A percentile compares a stretch with the other conserved stretches of the same genome.
Evolutionary conservation across 2,797 vertebrate species (phyloP).

Genomic region (Iguana delicatissima): DNA sequence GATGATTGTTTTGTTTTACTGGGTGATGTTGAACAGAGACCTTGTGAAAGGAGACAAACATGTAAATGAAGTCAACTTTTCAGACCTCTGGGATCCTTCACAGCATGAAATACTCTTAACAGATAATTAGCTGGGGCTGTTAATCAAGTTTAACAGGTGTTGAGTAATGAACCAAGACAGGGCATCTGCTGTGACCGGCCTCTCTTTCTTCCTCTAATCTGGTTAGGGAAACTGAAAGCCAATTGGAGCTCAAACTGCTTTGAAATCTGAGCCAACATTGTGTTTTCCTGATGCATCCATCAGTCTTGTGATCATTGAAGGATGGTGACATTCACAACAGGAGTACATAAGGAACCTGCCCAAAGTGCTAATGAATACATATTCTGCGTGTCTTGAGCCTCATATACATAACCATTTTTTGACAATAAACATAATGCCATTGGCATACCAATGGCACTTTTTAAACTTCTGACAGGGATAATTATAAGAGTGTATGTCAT

Average conservation of each 20-base stretch:
- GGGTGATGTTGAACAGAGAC: slow-evolving; percentile 70
- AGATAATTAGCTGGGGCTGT: slow-evolving; percentile 78
- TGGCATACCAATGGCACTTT: neutral
- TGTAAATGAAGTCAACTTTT: slow-evolving; percentile 78
- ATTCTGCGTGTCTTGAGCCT: slow-evolving; percentile 38
- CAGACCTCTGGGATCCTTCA: slow-evolving; percentile 76
- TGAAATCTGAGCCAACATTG: slow-evolving; percentile 52
- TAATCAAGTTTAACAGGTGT: slow-evolving; percentile 84
- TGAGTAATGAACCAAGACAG: slow-evolving; percentile 82
- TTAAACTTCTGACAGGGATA: neutral
- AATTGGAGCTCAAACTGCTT: slow-evolving; percentile 55
- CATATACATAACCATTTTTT: slow-evolving; percentile 30
- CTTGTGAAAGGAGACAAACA: slow-evolving; percentile 77
- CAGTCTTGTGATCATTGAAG: slow-evolving; percentile 55
- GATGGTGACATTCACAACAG: slow-evolving; percentile 61
- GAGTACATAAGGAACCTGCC: slow-evolving; percentile 54
- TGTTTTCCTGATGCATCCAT: slow-evolving; percentile 61
- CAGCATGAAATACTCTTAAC: slow-evolving; percentile 76
- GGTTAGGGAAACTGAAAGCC: slow-evolving; percentile 68
- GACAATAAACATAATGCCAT: neutral
- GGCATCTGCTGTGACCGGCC: slow-evolving; percentile 79
- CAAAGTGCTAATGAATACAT: slow-evolving; percentile 52
- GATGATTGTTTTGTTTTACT: slow-evolving; percentile 50
- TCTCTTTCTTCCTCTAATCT: slow-evolving; percentile 68
- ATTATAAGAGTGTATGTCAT: neutral